Conservation (phyloP, 2,113 vertebrate species). For the Petroica traversi region DNA sequence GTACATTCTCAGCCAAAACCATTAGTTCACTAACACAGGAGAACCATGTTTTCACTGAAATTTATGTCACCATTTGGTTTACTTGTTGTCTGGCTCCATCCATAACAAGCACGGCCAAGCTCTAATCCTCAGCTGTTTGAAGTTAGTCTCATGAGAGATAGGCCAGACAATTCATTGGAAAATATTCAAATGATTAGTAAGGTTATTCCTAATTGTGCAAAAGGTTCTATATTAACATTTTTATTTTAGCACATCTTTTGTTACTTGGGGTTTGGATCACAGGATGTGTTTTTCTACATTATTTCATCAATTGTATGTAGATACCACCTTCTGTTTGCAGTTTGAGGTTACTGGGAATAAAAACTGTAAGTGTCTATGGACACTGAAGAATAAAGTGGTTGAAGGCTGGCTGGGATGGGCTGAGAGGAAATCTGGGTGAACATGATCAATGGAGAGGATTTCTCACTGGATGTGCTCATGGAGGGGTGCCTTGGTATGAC, state of each 20-base stretch:
- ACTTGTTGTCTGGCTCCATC: constrained; percentile 24
- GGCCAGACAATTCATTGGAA: not conserved
- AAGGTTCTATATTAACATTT: not conserved
- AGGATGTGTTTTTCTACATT: not conserved
- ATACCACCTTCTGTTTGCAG: not conserved
- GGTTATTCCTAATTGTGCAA: not conserved
- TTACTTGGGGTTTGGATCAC: not conserved
- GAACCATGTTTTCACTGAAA: not conserved
- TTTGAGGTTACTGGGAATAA: not conserved
- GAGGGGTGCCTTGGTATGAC: not conserved
- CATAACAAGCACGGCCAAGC: constrained; percentile 16
- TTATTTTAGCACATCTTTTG: not conserved
- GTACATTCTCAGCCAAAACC: constrained; percentile 16
- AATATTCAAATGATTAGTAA: not conserved
- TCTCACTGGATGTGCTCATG: not conserved
- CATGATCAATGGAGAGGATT: not conserved
- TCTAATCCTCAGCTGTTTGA: constrained; percentile 13
- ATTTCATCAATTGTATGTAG: not conserved
- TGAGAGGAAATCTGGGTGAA: not conserved
- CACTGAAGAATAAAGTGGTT: not conserved
- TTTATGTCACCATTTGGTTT: constrained; percentile 2
- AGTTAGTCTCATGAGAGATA: not conserved
- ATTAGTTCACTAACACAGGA: not conserved
- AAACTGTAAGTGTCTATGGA: not conserved
- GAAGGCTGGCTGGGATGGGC: not conserved